These are phyloP conservation scores for Eurypyga helias DNA, from an alignment of 2,113 vertebrate species.

Conservation along the genomic window DNA sequence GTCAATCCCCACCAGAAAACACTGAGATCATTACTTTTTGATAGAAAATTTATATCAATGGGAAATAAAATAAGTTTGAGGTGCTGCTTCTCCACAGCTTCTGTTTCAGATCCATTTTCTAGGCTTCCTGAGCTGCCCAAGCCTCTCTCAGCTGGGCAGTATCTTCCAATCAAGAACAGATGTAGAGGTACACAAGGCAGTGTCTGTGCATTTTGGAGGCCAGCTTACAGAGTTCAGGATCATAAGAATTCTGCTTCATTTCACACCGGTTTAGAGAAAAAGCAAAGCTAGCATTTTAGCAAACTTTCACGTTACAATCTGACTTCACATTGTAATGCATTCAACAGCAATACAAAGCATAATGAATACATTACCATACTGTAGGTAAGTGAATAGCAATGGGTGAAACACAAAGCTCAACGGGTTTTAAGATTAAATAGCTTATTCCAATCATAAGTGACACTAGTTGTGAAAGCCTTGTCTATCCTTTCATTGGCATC, in stretches of 20 bases:
- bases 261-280: not conserved
- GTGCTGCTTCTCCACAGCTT: not conserved
- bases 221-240: not conserved
- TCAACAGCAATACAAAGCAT: not conserved
- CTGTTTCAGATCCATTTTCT: not conserved
- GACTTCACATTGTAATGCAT: not conserved
- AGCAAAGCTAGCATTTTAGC: not conserved
- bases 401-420: not conserved
- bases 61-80: conserved; percentile 26
- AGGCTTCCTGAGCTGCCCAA: not conserved
- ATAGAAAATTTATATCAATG: conserved; percentile 28
- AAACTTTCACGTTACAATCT: not conserved
- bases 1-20: conserved; percentile 38
- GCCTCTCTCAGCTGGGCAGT: not conserved
- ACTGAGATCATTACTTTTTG: not conserved
- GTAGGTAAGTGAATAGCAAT: not conserved
- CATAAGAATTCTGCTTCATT: not conserved
- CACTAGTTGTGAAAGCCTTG: not conserved
- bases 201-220: not conserved
- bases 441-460: not conserved
- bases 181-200: not conserved
- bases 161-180: not conserved
- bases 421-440: not conserved
- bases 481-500: not conserved
- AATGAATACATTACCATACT: not conserved